Percentiles rank a stretch among this genome's conserved stretches.
Conservation (phyloP, 2,797 vertebrate species). For the Cephalopachus bancanus region DNA sequence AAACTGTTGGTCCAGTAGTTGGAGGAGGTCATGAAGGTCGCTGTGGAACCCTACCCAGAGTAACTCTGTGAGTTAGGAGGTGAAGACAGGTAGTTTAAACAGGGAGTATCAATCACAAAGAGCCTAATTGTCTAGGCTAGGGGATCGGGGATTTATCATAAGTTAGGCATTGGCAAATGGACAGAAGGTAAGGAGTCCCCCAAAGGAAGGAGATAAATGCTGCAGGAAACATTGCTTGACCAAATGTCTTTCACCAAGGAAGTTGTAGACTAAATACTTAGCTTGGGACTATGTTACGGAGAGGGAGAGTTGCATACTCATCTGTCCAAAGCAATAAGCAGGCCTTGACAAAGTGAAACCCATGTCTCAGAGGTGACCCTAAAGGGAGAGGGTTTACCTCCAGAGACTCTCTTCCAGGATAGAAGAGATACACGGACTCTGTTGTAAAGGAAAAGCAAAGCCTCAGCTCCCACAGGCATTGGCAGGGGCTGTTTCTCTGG, state of each 20-base stretch:
- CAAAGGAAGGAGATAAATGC: not conserved
- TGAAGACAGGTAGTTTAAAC: not conserved
- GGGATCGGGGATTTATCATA: not conserved
- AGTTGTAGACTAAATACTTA: not conserved
- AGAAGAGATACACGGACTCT: not conserved
- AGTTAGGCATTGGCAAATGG: not conserved
- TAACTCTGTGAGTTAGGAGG: not conserved
- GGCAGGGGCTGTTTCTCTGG: accelerated
- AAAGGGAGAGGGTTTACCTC: accelerated
- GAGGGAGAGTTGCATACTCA: not conserved
- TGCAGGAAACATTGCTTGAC: not conserved
- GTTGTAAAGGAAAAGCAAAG: not conserved
- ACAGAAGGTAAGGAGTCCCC: not conserved
- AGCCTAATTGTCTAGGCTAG: not conserved
- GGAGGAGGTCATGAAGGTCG: not conserved
- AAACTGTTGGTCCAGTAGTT: not conserved
- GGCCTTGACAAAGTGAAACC: not conserved
- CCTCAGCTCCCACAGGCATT: not conserved
- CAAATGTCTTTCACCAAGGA: not conserved
- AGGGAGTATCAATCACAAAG: not conserved
- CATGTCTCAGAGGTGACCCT: not conserved
- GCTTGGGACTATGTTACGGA: accelerated
- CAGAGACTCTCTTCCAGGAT: not conserved
- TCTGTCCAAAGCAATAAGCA: not conserved
- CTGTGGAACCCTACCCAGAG: not conserved